A percentile compares a stretch with the other conserved stretches of the same genome.
Evolutionary conservation across 2,797 vertebrate genomes (phyloP).

Genomic region (Sebastes matsubarae): DNA sequence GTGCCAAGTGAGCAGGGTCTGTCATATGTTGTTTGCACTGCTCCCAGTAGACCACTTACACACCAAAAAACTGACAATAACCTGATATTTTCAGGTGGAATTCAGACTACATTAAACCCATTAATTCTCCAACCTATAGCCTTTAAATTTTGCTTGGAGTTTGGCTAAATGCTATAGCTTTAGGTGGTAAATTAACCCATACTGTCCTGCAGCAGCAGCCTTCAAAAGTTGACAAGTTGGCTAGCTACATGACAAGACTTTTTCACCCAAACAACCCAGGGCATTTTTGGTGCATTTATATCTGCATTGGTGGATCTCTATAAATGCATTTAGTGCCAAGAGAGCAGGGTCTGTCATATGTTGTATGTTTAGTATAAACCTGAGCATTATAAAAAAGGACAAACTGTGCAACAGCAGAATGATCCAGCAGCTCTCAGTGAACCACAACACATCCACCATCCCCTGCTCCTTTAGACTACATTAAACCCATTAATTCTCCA

Average conservation of each 20-base stretch:
- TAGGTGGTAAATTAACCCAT: no score
- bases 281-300: neutral
- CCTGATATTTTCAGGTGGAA: no score
- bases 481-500: conserved; percentile 32
- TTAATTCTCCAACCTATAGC: no score
- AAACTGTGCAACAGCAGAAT: neutral
- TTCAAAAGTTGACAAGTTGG: no score
- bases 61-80: no score
- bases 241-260: neutral
- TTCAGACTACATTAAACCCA: no score
- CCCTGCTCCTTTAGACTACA: neutral
- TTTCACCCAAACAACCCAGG: neutral
- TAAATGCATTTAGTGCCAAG: neutral
- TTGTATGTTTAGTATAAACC: neutral
- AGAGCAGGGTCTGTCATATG: neutral
- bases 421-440: neutral
- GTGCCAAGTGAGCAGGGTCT: neutral
- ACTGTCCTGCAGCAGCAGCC: neutral
- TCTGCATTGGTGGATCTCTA: neutral
- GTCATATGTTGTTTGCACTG: neutral
- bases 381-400: neutral
- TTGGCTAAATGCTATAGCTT: neutral
- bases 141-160: no score
- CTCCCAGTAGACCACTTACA: no score
- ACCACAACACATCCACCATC: neutral